Conservation (phyloP, 2,113 vertebrate genomes). For the Spea multiplicata region DNA sequence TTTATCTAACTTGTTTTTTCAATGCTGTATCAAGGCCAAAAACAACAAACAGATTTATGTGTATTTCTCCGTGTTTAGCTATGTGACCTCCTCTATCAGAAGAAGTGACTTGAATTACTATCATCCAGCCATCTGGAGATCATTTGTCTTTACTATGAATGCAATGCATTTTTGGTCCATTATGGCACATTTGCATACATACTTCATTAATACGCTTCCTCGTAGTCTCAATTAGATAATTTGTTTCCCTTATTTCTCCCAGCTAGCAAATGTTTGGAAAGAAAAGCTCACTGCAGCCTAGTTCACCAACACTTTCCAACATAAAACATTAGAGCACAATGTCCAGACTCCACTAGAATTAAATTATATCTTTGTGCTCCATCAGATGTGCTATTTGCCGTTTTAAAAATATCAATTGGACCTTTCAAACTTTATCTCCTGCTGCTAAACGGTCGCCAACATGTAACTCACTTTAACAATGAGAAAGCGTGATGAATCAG, state of each 20-base stretch:
- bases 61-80: conserved; percentile 13
- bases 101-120: conserved; percentile 57
- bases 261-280: conserved; percentile 49
- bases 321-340: conserved; percentile 28
- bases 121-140: conserved; percentile 66
- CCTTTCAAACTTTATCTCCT: conserved; percentile 45
- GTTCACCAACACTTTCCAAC: not conserved
- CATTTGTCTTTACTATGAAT: conserved; percentile 55
- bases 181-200: conserved; percentile 65
- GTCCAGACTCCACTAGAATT: conserved; percentile 28
- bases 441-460: conserved; percentile 35
- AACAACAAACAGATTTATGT: conserved; percentile 16
- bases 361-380: conserved; percentile 37
- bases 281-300: conserved; percentile 9
- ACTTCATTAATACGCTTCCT: conserved; percentile 62
- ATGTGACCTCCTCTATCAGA: conserved; percentile 24
- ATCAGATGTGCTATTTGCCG: conserved; percentile 30
- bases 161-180: conserved; percentile 60
- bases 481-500: conserved; percentile 46
- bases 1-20: not conserved
- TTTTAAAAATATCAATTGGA: conserved; percentile 37
- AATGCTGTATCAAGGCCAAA: conserved; percentile 26
- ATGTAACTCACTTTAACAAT: conserved; percentile 34
- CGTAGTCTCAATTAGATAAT: conserved; percentile 65
- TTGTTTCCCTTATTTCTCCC: conserved; percentile 45